phyloP scores from a whole-genome alignment of 1,140 invertebrate genomes.

The Lepidurus arcticus region DNA sequence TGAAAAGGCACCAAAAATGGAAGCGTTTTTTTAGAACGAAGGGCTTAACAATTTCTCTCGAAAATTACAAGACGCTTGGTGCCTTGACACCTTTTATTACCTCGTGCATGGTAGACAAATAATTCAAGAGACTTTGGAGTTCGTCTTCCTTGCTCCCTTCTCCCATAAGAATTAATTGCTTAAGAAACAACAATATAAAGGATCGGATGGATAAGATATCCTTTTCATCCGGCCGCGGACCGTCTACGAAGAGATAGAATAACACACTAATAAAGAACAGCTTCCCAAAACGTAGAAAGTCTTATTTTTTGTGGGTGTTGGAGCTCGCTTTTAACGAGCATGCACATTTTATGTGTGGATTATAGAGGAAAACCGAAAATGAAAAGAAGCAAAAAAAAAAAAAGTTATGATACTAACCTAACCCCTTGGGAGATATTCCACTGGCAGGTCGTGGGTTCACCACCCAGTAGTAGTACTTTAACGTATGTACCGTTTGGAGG shows the following conservation, averaged over 20 bases:
- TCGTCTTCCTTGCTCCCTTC: constrained; percentile 97
- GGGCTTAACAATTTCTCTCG: no score
- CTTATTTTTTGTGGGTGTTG: neutral
- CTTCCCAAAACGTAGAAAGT: neutral
- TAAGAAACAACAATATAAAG: constrained; percentile 91
- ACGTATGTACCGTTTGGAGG: constrained; percentile 93
- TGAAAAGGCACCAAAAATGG: constrained; percentile 7
- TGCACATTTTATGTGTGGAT: no score
- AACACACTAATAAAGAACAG: constrained; percentile 27
- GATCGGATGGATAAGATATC: constrained; percentile 89
- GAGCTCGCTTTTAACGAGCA: neutral
- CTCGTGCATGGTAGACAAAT: constrained; percentile 93
- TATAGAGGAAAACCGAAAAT: neutral
- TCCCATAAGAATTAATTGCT: constrained; percentile 93
- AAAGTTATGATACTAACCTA: constrained; percentile 60
- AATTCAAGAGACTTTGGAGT: constrained; percentile 95
- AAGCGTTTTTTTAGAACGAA: neutral
- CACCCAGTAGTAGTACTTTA: constrained; percentile 99
- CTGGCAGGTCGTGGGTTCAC: constrained; percentile 90
- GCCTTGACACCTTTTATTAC: constrained; percentile 46
- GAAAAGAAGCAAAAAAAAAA: neutral
- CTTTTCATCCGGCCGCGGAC: constrained; percentile 84
- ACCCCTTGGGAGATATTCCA: constrained; percentile 87
- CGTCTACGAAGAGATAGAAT: constrained; percentile 59
- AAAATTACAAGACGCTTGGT: neutral